phyloP scores from a whole-genome alignment of 2,113 vertebrate species.

The Prunella fulvescens region DNA sequence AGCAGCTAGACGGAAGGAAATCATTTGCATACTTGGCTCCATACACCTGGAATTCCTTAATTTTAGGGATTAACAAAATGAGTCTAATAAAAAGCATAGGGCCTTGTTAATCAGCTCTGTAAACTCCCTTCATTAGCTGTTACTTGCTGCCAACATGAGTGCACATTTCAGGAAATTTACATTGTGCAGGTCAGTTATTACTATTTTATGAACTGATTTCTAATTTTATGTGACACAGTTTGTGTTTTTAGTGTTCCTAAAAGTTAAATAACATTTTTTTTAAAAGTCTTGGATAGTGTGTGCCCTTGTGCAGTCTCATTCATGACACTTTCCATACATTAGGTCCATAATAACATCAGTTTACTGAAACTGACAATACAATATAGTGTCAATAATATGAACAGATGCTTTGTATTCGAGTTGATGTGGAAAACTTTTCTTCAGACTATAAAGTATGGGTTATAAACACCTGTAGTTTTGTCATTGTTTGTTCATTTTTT shows the following conservation, averaged over 20 bases:
- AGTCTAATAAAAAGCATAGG: conserved; percentile 77
- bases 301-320: background rate
- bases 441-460: background rate
- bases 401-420: background rate
- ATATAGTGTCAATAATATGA: conserved; percentile 14
- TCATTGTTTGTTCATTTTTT: background rate
- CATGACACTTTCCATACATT: conserved; percentile 24
- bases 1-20: conserved; percentile 74
- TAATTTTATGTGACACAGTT: conserved; percentile 72
- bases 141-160: conserved; percentile 55
- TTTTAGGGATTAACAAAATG: conserved; percentile 79
- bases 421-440: background rate
- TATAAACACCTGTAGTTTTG: conserved; percentile 1
- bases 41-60: conserved; percentile 81
- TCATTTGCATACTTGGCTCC: conserved; percentile 81
- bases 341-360: background rate
- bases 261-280: conserved; percentile 51
- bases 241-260: conserved; percentile 67
- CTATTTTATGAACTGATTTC: conserved; percentile 73
- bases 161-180: conserved; percentile 70
- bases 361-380: conserved; percentile 25
- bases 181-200: conserved; percentile 69
- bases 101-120: conserved; percentile 77
- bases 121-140: conserved; percentile 76
- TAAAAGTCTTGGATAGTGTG: background rate